A percentile compares a stretch with the other conserved stretches of the same genome.
Conservation (phyloP, 2,113 vertebrate genomes). For the Nibea coibor region DNA sequence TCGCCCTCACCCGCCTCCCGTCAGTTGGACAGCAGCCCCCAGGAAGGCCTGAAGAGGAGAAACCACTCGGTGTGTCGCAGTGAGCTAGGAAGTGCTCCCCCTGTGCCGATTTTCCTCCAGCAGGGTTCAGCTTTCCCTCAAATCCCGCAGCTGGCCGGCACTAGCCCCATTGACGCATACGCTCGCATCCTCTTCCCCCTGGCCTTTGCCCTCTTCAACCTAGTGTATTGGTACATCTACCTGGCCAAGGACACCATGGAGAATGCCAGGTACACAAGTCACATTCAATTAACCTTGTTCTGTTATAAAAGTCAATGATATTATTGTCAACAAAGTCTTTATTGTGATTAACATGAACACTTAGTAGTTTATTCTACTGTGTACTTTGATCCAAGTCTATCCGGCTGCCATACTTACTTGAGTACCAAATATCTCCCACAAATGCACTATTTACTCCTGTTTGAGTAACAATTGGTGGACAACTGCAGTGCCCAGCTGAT, state of each 20-base stretch:
- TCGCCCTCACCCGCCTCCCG: slow-evolving; percentile 20
- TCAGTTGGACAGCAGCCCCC: slow-evolving; percentile 84
- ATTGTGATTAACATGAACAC: background rate
- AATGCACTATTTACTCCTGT: background rate
- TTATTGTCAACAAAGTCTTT: background rate
- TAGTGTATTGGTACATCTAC: slow-evolving; percentile 93
- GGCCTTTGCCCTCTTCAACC: slow-evolving; percentile 92
- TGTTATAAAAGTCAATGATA: background rate
- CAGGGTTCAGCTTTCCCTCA: slow-evolving; percentile 81
- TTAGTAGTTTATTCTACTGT: background rate
- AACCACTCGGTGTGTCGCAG: slow-evolving; percentile 84
- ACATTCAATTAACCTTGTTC: background rate
- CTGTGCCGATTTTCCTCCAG: slow-evolving; percentile 76
- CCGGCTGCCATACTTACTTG: background rate
- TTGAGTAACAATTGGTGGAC: background rate
- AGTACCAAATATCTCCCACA: background rate
- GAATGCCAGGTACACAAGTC: slow-evolving; percentile 70
- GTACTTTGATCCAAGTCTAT: background rate
- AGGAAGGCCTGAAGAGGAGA: slow-evolving; percentile 88
- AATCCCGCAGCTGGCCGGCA: slow-evolving; percentile 83
- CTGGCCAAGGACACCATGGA: slow-evolving; percentile 94
- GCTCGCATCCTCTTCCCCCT: slow-evolving; percentile 93
- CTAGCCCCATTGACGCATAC: slow-evolving; percentile 92
- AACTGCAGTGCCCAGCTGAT: background rate
- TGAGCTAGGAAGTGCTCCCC: slow-evolving; percentile 69